A percentile compares a stretch with the other conserved stretches of the same genome.
Evolutionary conservation across 1,140 invertebrate species (phyloP).

Genomic region (Gonioctena quinquepunctata): DNA sequence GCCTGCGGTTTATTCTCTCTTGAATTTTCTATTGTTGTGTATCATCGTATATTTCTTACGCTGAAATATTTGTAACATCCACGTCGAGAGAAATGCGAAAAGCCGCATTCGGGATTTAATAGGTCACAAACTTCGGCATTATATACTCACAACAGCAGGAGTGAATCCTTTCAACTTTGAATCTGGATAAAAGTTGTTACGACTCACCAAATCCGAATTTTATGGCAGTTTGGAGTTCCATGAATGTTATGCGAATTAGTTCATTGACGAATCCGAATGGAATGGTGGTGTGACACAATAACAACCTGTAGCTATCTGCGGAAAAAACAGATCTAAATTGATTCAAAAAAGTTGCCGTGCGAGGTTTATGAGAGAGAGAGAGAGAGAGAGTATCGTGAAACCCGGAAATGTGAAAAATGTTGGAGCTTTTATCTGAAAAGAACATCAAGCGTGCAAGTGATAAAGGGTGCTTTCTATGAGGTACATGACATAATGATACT

Average conservation of each 20-base stretch:
- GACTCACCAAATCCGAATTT: constrained; percentile 5
- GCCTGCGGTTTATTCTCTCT: not conserved
- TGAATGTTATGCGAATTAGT: not conserved
- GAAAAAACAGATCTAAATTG: too few relatives aligned
- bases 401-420: too few relatives aligned
- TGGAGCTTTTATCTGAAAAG: too few relatives aligned
- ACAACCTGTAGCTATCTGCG: too few relatives aligned
- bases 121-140: constrained; percentile 8
- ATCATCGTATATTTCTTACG: constrained; percentile 11
- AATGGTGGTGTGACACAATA: too few relatives aligned
- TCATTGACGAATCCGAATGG: not conserved
- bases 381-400: too few relatives aligned
- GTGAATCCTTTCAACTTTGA: not conserved
- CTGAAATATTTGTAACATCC: constrained; percentile 11
- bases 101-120: constrained; percentile 2
- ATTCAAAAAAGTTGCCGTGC: too few relatives aligned
- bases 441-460: too few relatives aligned
- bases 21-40: constrained; percentile 1
- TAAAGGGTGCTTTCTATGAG: too few relatives aligned
- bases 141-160: constrained; percentile 3
- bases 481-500: too few relatives aligned
- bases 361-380: too few relatives aligned
- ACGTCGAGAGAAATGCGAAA: not conserved
- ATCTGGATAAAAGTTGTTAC: not conserved
- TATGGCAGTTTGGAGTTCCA: not conserved